Evolutionary conservation across 1,140 invertebrate species (phyloP).

Genomic region (Polypedilum vanderplanki): DNA sequence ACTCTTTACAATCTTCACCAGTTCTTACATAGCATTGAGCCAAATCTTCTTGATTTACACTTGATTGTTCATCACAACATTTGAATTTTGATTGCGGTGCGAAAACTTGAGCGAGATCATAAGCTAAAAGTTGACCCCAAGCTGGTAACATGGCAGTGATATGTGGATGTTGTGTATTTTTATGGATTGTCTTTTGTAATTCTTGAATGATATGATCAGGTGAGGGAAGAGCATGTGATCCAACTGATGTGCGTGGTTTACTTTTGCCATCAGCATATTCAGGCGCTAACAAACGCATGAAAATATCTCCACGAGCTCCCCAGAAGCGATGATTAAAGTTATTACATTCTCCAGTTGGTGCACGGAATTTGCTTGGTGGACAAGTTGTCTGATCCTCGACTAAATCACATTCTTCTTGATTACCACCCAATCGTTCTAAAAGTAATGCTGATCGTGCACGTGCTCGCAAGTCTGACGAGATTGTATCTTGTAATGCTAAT

Average conservation of each 20-base stretch:
- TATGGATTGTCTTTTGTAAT: slow-evolving; percentile 39
- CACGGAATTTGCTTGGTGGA: slow-evolving; percentile 70
- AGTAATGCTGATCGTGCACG: neutral
- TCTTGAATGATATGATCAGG: slow-evolving; percentile 42
- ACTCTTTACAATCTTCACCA: slow-evolving; percentile 56
- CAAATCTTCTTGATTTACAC: slow-evolving; percentile 38
- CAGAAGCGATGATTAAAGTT: slow-evolving; percentile 83
- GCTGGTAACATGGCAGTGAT: slow-evolving; percentile 71
- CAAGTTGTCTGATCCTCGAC: slow-evolving; percentile 48
- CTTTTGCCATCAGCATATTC: slow-evolving; percentile 79
- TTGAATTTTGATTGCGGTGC: slow-evolving; percentile 44
- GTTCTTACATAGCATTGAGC: slow-evolving; percentile 41
- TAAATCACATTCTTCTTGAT: slow-evolving; percentile 35
- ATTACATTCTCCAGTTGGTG: slow-evolving; percentile 86
- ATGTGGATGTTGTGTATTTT: slow-evolving; percentile 53
- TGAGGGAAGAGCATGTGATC: slow-evolving; percentile 51
- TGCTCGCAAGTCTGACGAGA: slow-evolving; percentile 1
- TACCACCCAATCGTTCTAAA: neutral
- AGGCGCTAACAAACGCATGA: slow-evolving; percentile 68
- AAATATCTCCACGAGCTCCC: slow-evolving; percentile 78
- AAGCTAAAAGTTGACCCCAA: slow-evolving; percentile 71
- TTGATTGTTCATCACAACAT: slow-evolving; percentile 48
- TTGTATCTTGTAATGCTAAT: slow-evolving; percentile 27
- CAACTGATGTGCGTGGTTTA: slow-evolving; percentile 50
- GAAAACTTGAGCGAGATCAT: slow-evolving; percentile 64